Evolutionary conservation across 1,140 invertebrate species (phyloP), one percentile per base, ranked within the genome.

Genomic region (Zaprionus africanus): DNA sequence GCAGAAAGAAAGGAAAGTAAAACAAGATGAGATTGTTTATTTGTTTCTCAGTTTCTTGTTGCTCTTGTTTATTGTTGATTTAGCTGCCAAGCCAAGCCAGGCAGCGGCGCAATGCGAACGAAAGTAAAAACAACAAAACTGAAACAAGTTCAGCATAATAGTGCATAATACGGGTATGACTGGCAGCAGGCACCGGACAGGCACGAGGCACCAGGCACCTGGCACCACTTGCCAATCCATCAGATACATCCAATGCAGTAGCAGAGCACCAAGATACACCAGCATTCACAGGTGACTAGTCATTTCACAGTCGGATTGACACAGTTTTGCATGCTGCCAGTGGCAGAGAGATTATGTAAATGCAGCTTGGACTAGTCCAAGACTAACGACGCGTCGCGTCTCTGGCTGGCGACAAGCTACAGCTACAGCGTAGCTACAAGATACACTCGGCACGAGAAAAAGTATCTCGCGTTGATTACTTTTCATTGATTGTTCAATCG

Each of bases 401-500:
- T 36, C 34, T 73, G 6, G 53, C 26, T 15, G 38, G 38, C 38
- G 43, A 67, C 65, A 57, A 57, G 68, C 69, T 51, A 53, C 31
- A 34, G 3, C 31, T 34, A 34, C 9, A 11, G 4, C 7, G 34
- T 59, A 75, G 51, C 46, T 36, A 60, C 63, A 67, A 67, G 36
- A 53, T 73, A 53, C 68, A 53, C 54, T 19, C 49, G 57, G 68
- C 46, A 58, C 60, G 70, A 66, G 75, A 85, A 85, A 84, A 81
- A 84, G 82, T 81, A 49, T 77, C 34, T 75, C 31, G 69, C 77
- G 72, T 41, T 87, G 83, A 87, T 87, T 87, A 80, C 73, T 86
- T 72, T 73, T 81, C 88, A 87, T 88, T 87, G 83, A 87, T 87
- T 87, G 83, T 84, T 86, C 84, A 88, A 87, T 87, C 84, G 80